Evolutionary conservation across 2,888 invertebrate genomes (phyloP), one percentile per base, ranked within the genome.

Genomic region (Belgica antarctica): DNA sequence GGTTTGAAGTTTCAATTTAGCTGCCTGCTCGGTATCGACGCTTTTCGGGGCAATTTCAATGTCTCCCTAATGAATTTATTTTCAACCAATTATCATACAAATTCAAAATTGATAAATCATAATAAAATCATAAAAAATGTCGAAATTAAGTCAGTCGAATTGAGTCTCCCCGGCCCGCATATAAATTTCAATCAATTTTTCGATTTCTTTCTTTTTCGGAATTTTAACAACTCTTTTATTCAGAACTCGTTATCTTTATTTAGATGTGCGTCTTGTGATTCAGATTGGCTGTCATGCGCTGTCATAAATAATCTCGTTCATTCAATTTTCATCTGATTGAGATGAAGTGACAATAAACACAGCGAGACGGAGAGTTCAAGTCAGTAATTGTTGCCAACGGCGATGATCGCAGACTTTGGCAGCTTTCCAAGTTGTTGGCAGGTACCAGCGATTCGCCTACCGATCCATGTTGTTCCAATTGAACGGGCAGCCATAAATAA

Each of bases 171-270:
- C 5, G 46, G 46, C 46, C 46, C 46, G 46, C 15, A 46, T 46
- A 46, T 31, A 31, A 31, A 31, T 46, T 46, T 46, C 46, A 46
- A 46, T 46, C 46, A 46, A 46, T 12, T 7, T 15, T n/a, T n/a
- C n/a, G n/a, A n/a, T n/a, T n/a, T n/a, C n/a, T n/a, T n/a, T 4
- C 4, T 46, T 46, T 46, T 7, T 15, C 15, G 63, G 63, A 63
- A 63, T 63, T 63, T 63, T 63, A 63, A 63, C 62, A 63, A 63
- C 63, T 63, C 63, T 63, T 63, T 63, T 62, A 34, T 62, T 34
- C 36, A 34, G 10, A 31, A 31, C 12, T 31, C 34, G 34, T 31
- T 31, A 31, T 31, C 34, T 31, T 31, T 12, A 31, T 31, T 31
- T 31, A 31, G 34, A 31, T 31, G 12, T 31, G 12, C 34, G 12